Evolutionary conservation across 1,140 invertebrate species (phyloP).

Genomic region (Chrysopa pallens): DNA sequence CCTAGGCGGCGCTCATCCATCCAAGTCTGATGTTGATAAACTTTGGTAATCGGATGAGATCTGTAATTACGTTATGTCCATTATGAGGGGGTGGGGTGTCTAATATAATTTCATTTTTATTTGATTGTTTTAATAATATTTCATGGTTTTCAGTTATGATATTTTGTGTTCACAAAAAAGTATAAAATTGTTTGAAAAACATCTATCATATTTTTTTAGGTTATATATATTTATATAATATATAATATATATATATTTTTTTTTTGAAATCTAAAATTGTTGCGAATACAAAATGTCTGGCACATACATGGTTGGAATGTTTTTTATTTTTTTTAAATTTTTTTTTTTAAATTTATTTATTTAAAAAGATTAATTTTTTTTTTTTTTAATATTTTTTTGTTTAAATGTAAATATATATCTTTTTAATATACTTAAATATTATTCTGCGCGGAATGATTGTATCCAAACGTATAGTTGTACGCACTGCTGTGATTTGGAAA

Average conservation of each 20-base stretch:
- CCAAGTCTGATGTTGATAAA: too few relatives aligned
- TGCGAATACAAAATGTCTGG: conserved; percentile 26
- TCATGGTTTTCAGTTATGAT: conserved; percentile 11
- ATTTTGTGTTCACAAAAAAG: conserved; percentile 13
- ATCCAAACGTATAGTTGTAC: conserved; percentile 3
- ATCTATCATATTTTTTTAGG: conserved; percentile 8
- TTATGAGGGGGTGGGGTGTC: too few relatives aligned
- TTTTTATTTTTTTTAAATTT: conserved; percentile 19
- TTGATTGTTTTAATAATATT: too few relatives aligned
- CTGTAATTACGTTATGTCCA: too few relatives aligned
- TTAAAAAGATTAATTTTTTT: too few relatives aligned
- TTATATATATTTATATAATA: conserved; percentile 13
- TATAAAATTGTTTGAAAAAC: conserved; percentile 6
- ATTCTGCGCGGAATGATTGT: conserved; percentile 6
- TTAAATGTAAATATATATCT: conserved; percentile 1
- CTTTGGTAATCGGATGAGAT: too few relatives aligned
- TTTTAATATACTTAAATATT: conserved; percentile 8
- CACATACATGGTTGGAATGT: conserved; percentile 29
- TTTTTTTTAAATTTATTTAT: too few relatives aligned
- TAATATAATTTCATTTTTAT: too few relatives aligned
- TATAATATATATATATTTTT: too few relatives aligned
- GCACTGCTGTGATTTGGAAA: too few relatives aligned
- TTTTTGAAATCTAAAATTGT: conserved; percentile 16
- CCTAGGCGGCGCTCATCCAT: too few relatives aligned
- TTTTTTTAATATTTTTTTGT: too few relatives aligned